phyloP scores from a whole-genome alignment of 1,140 invertebrate species.

The Lethocerus indicus region DNA sequence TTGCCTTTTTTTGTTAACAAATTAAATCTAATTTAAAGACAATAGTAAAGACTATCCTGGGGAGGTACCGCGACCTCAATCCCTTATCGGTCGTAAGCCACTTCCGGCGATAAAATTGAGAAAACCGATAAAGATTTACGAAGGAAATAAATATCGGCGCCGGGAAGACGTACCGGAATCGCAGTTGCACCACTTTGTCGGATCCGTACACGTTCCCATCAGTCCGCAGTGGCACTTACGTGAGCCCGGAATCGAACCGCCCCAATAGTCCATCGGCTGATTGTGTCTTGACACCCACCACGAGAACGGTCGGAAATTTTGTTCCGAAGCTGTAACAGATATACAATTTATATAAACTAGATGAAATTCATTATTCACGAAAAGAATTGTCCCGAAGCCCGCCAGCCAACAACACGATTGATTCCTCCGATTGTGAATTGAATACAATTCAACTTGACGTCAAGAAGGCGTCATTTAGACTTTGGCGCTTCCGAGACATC shows the following conservation, averaged over 20 bases:
- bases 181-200: slow-evolving; percentile 87
- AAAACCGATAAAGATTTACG: background rate
- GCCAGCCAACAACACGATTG: no score
- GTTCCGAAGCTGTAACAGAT: slow-evolving; percentile 30
- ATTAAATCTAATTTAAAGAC: background rate
- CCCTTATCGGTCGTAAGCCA: no score
- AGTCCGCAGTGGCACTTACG: slow-evolving; percentile 89
- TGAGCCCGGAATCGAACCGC: slow-evolving; percentile 76
- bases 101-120: no score
- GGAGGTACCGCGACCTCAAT: no score
- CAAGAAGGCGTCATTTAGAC: no score
- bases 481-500: no score
- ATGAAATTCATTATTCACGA: no score
- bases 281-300: slow-evolving; percentile 87
- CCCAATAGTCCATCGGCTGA: slow-evolving; percentile 95
- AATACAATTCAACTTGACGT: no score
- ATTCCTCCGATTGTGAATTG: no score
- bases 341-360: no score
- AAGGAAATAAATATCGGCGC: background rate
- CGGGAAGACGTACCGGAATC: slow-evolving; percentile 37
- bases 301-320: slow-evolving; percentile 60
- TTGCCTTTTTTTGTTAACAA: no score
- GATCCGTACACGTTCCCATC: slow-evolving; percentile 58
- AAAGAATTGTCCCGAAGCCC: no score
- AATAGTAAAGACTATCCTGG: background rate